Conservation (phyloP, 2,113 vertebrate species). For the Brachyhypopomus occidentalis region DNA sequence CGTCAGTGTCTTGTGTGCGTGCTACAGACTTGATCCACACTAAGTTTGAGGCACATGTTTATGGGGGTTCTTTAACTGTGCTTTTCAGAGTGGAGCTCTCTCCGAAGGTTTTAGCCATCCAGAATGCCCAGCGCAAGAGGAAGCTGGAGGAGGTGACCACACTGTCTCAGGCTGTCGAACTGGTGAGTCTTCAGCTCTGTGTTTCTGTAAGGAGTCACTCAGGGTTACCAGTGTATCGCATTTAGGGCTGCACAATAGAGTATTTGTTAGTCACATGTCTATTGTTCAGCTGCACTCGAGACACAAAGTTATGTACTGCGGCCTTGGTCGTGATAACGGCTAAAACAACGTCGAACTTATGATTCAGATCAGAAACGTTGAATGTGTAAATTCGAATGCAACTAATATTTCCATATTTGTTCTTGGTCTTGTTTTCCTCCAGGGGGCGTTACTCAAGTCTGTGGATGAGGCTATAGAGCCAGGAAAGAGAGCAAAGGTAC, state of each 20-base stretch:
- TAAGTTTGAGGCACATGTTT: neutral
- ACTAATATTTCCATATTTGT: neutral
- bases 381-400: neutral
- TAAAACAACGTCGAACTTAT: neutral
- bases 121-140: conserved; percentile 91
- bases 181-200: conserved; percentile 72
- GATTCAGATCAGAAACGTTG: neutral
- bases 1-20: neutral
- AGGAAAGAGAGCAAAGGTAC: conserved; percentile 88
- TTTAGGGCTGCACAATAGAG: too few species aligned
- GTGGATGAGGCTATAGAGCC: conserved; percentile 69
- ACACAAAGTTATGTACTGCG: too few species aligned
- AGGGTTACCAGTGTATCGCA: too few species aligned
- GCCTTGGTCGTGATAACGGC: too few species aligned
- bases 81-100: conserved; percentile 79
- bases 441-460: conserved; percentile 80
- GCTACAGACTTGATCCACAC: neutral
- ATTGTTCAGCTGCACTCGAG: too few species aligned
- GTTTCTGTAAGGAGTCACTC: too few species aligned
- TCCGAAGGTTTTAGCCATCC: conserved; percentile 83
- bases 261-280: too few species aligned
- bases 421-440: conserved; percentile 29
- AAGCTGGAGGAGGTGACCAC: conserved; percentile 86
- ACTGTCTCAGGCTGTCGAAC: conserved; percentile 86
- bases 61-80: neutral